These are phyloP conservation scores for Lamprologus lemairii DNA, from an alignment of 2,113 vertebrate genomes.

Conservation along the genomic window DNA sequence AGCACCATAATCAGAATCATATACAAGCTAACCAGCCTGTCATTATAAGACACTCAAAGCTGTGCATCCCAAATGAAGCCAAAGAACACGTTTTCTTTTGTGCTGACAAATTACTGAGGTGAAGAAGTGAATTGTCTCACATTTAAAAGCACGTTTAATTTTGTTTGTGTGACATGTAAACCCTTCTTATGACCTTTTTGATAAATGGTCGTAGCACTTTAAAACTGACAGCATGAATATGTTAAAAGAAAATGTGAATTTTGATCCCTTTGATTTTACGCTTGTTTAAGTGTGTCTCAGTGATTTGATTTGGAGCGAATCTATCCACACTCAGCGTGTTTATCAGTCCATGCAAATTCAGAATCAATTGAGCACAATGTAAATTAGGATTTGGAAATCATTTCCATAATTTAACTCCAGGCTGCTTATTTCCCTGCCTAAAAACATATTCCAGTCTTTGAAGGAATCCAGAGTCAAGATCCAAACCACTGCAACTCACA, in stretches of 20 bases:
- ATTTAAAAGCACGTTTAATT: conserved; percentile 4
- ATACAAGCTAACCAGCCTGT: conserved; percentile 43
- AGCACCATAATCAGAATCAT: conserved; percentile 51
- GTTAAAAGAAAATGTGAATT: background rate
- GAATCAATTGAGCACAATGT: background rate
- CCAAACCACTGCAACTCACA: background rate
- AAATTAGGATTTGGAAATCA: background rate
- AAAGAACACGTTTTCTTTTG: background rate
- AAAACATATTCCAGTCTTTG: conserved; percentile 4
- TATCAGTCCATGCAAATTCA: background rate
- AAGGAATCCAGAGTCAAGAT: background rate
- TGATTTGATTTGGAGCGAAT: background rate
- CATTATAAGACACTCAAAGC: conserved; percentile 52
- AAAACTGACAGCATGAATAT: background rate
- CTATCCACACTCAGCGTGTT: background rate
- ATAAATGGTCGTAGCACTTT: background rate
- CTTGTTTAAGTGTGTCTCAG: background rate
- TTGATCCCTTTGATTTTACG: background rate
- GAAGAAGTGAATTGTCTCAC: background rate
- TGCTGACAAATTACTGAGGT: conserved; percentile 12
- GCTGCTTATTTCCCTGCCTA: conserved; percentile 6
- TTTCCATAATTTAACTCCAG: conserved; percentile 1
- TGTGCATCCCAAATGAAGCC: background rate
- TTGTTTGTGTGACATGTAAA: background rate
- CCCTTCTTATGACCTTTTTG: background rate